Evolutionary conservation across 2,113 vertebrate genomes (phyloP).

Genomic region (Scomber scombrus): DNA sequence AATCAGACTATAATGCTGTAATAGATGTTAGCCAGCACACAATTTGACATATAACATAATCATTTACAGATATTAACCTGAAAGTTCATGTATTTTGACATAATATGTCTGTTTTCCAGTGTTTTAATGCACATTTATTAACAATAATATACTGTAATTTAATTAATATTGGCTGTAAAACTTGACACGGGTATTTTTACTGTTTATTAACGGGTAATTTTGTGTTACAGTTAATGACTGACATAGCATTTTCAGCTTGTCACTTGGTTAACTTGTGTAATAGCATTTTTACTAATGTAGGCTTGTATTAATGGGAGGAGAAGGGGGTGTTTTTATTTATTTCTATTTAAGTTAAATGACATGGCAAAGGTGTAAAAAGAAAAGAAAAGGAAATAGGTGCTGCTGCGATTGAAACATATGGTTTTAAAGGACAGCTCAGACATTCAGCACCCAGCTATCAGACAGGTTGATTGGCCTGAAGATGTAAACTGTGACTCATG

Average conservation of each 20-base stretch:
- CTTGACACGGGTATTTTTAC: no score
- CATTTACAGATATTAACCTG: no score
- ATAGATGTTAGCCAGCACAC: not conserved
- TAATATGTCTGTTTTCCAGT: no score
- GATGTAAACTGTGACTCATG: slow-evolving; percentile 55
- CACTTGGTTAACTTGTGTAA: slow-evolving; percentile 6
- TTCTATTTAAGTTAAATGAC: slow-evolving; percentile 24
- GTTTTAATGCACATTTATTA: no score
- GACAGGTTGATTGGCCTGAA: slow-evolving; percentile 16
- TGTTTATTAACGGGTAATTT: no score
- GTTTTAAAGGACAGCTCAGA: not conserved
- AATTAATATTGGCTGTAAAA: no score
- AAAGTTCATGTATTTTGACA: no score
- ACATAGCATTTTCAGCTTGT: not conserved
- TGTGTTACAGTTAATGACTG: not conserved
- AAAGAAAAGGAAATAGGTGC: not conserved
- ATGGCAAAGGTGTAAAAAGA: slow-evolving; percentile 18
- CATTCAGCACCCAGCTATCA: not conserved
- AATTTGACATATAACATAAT: not conserved
- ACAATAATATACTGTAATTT: no score
- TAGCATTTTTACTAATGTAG: not conserved
- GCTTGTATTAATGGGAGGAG: no score
- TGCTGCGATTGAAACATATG: not conserved
- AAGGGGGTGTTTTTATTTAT: not conserved
- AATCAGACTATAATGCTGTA: not conserved